Evolutionary conservation across 2,797 vertebrate genomes (phyloP).

Genomic region (Muscicapa comitata): DNA sequence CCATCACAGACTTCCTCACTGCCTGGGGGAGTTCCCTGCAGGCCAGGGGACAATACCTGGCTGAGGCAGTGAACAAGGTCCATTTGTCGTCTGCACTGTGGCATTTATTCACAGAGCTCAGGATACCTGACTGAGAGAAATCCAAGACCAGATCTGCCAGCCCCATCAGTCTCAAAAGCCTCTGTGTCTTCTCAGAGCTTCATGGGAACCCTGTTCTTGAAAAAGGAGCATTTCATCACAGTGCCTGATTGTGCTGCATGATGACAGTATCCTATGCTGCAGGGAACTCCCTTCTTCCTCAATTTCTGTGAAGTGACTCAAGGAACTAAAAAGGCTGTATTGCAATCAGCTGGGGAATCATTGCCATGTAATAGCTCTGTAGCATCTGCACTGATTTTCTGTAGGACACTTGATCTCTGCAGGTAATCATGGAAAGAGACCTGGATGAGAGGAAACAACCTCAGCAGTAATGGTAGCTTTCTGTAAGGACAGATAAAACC

Average conservation of each 20-base stretch:
- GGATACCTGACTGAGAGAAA: neutral
- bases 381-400: neutral
- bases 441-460: neutral
- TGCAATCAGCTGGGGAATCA: neutral
- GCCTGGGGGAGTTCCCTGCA: neutral
- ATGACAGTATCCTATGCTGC: neutral
- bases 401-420: neutral
- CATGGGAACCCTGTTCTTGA: neutral
- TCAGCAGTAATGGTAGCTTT: neutral
- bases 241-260: neutral
- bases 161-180: rapidly evolving
- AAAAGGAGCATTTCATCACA: neutral
- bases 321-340: neutral
- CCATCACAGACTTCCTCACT: rapidly evolving
- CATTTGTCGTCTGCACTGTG: neutral
- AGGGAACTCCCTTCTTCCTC: neutral
- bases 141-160: neutral
- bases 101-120: neutral
- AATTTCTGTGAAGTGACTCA: neutral
- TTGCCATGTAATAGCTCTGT: neutral
- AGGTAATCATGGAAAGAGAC: neutral
- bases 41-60: neutral
- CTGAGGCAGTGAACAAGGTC: neutral
- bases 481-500: neutral
- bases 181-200: neutral